These are phyloP conservation scores for Drosophila pandora DNA, from an alignment of 1,140 invertebrate species.

Conservation along the genomic window DNA sequence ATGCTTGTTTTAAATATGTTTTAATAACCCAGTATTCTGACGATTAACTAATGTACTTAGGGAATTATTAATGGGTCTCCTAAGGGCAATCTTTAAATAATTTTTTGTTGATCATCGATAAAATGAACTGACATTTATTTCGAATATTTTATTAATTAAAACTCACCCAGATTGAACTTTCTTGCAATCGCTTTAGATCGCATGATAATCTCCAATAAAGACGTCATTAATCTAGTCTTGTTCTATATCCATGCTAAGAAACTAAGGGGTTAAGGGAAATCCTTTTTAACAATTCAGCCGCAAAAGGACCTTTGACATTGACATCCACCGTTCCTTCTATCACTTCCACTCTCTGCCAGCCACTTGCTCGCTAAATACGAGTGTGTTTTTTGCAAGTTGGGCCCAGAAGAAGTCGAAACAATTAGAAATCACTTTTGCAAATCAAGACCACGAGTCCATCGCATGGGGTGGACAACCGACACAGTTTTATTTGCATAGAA, in stretches of 20 bases:
- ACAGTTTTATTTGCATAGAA: conserved; percentile 75
- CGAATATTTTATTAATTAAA: neutral
- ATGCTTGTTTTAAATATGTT: no score
- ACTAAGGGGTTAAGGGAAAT: conserved; percentile 7
- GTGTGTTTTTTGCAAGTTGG: conserved; percentile 1
- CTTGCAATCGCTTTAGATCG: conserved; percentile 80
- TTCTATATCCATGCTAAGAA: conserved; percentile 31
- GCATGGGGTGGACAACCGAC: conserved; percentile 50
- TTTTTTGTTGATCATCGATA: no score
- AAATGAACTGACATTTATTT: no score
- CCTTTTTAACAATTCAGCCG: conserved; percentile 38
- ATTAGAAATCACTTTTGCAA: conserved; percentile 74
- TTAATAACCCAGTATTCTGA: no score
- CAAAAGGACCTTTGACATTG: conserved; percentile 68
- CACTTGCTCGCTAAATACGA: neutral
- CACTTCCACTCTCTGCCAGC: neutral
- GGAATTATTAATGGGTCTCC: no score
- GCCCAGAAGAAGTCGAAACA: conserved; percentile 44
- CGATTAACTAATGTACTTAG: no score
- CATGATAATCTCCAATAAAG: conserved; percentile 78
- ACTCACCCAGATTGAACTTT: conserved; percentile 78
- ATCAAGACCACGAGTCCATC: conserved; percentile 55
- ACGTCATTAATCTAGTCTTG: conserved; percentile 70
- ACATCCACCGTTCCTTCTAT: conserved; percentile 30
- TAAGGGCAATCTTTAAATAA: no score